These are phyloP conservation scores for Aculops lycopersici DNA, from an alignment of 1,140 invertebrate genomes.

Conservation along the genomic window DNA sequence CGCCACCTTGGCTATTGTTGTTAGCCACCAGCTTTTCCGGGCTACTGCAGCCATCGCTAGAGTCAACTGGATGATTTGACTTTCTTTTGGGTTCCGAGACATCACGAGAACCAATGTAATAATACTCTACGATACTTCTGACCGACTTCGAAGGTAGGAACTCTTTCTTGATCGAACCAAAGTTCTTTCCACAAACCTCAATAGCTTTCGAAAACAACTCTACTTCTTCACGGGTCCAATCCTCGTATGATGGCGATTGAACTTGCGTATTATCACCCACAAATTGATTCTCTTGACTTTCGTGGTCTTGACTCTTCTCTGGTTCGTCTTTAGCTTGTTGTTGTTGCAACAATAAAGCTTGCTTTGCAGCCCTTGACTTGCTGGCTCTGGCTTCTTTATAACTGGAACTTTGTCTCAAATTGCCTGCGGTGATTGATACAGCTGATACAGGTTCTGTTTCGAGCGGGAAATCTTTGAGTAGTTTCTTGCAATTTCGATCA, in stretches of 20 bases:
- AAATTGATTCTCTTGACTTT: no score
- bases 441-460: background rate
- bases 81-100: background rate
- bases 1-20: background rate
- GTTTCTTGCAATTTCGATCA: constrained; percentile 1
- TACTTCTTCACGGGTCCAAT: constrained; percentile 11
- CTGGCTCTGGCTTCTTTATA: background rate
- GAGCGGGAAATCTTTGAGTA: background rate
- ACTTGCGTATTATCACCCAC: background rate
- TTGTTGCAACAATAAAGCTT: background rate
- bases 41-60: background rate
- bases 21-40: background rate
- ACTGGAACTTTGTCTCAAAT: background rate
- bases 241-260: background rate
- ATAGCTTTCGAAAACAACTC: constrained; percentile 11
- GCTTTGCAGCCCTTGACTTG: background rate
- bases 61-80: background rate
- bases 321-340: background rate
- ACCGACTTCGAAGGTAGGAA: constrained; percentile 12
- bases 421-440: background rate
- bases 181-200: constrained; percentile 12
- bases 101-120: constrained; percentile 9
- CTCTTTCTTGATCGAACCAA: constrained; percentile 12
- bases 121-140: constrained; percentile 11
- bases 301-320: background rate